A percentile compares a stretch with the other conserved stretches of the same genome.
Conservation (phyloP, 2,113 vertebrate species). For the Dicerorhinus sumatrensis region DNA sequence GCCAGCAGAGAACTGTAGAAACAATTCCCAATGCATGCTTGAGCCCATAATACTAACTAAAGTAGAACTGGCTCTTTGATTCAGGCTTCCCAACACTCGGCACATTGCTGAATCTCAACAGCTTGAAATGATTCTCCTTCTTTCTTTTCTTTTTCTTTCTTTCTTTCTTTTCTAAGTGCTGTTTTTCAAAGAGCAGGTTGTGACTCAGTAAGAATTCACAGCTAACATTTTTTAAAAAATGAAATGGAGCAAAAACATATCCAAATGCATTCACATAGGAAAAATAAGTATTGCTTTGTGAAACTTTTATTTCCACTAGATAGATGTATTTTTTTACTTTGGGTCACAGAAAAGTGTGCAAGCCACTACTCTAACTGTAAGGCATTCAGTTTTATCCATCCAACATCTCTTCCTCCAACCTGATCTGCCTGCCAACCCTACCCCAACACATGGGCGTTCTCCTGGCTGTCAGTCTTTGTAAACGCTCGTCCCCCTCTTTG, state of each 20-base stretch:
- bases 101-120: neutral
- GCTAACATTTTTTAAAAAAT: neutral
- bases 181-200: neutral
- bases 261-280: neutral
- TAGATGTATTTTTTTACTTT: neutral
- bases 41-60: neutral
- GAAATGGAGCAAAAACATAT: neutral
- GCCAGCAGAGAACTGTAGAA: neutral
- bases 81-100: neutral
- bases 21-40: neutral
- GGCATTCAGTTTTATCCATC: neutral
- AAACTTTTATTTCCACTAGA: neutral
- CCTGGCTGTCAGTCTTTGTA: neutral
- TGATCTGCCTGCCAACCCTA: neutral
- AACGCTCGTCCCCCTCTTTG: rapidly evolving
- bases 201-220: neutral
- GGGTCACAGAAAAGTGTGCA: neutral
- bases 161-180: neutral
- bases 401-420: rapidly evolving
- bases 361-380: neutral
- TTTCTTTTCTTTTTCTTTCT: too few relatives aligned
- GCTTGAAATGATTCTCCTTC: neutral
- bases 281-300: neutral
- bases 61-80: neutral
- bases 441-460: too few relatives aligned